Base-by-base conservation (phyloP, 2,113 vertebrate genomes). In the Brachionichthys hirsutus region DNA sequence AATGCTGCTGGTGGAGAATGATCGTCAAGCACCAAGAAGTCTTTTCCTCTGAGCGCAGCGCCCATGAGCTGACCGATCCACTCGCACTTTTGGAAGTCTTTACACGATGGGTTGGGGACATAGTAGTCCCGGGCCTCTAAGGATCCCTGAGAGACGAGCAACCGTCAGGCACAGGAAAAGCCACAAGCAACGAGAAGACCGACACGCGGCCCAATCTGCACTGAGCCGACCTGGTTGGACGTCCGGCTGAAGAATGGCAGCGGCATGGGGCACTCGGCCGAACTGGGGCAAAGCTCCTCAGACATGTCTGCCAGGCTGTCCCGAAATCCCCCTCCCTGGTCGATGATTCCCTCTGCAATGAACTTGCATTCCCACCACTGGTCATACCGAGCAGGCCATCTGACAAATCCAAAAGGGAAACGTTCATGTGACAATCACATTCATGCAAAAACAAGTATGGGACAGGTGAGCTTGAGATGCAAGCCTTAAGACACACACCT, bases 361-460 rank as follows among this genome's bases (percentile, higher is more conserved):
- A 99, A 99, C 81, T 99, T 99, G 77, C 97, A 99, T 47, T 98
- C 97, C 97, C 97, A 99, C 97, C 97, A 99, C 84, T 99, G 97
- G 86, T 99, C 97, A 20, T 98, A 97, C 48, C 94, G 93, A 53
- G 95, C 90, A 0, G 96, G 95, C 97, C 97, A 99, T 85, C 97
- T 98, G 82, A 58, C 2, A 74, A 66, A 42, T 41, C n/a, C 30
- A 14, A 36, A 6, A n/a, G n/a, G 19, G 6, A 2, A 35, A 59
- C 42, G 24, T 48, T 11, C 12, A 1, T 1, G 2, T 0, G 22
- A 36, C 1, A 50, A 3, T 20, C 8, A 52, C 24, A 36, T 6
- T 52, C 2, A 19, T 12, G 6, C 14, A 12, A 10, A 38, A 9
- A 10, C 6, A 44, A 41, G 58, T 10, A 65, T 24, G 3, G 0